phyloP scores from a whole-genome alignment of 2,113 vertebrate genomes.

The Meleagris gallopavo region DNA sequence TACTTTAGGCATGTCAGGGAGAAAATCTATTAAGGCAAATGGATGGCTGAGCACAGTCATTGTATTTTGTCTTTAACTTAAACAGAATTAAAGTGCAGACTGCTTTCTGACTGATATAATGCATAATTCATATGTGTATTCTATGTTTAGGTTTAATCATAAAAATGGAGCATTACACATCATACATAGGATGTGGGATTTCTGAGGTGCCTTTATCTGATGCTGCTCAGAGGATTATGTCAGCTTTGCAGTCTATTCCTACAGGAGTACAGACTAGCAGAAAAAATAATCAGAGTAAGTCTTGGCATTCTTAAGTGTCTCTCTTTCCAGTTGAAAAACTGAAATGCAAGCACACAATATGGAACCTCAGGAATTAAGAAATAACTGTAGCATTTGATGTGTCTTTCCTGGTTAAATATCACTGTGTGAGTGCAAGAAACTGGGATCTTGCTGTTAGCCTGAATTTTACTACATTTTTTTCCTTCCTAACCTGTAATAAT shows the following conservation, averaged over 20 bases:
- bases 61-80: neutral
- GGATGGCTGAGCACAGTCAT: neutral
- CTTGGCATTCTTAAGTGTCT: neutral
- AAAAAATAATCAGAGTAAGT: slow-evolving; percentile 68
- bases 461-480: neutral
- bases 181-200: slow-evolving; percentile 73
- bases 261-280: slow-evolving; percentile 52
- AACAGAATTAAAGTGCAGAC: neutral
- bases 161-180: slow-evolving; percentile 78
- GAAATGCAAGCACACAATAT: neutral
- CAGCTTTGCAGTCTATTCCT: slow-evolving; percentile 77
- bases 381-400: neutral
- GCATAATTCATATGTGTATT: slow-evolving; percentile 36
- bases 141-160: slow-evolving; percentile 71
- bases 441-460: neutral
- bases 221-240: slow-evolving; percentile 85
- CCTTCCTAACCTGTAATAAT: neutral
- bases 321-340: neutral
- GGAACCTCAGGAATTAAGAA: neutral
- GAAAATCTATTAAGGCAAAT: neutral
- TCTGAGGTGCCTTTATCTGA: slow-evolving; percentile 82
- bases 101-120: slow-evolving; percentile 3
- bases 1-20: neutral
- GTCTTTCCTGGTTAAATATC: neutral
- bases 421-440: neutral